Percentiles rank a stretch among this genome's conserved stretches.
Conservation (phyloP, 2,113 vertebrate species). For the Clarias batrachus region DNA sequence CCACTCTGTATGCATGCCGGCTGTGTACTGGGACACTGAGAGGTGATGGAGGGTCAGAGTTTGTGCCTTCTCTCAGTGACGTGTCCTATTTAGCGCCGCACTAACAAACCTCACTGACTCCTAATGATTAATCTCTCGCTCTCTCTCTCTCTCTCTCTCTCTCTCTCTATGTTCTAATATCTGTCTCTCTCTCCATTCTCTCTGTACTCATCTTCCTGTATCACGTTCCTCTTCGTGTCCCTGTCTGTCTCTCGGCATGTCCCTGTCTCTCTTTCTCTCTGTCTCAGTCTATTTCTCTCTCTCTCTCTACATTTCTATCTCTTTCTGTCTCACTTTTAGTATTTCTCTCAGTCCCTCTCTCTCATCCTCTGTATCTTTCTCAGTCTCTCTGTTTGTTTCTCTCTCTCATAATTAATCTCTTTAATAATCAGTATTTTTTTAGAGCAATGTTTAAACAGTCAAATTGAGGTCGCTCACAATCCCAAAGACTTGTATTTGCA, state of each 20-base stretch:
- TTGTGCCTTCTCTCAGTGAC: neutral
- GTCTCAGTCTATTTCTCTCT: neutral
- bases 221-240: neutral
- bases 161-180: neutral
- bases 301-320: neutral
- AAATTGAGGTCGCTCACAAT: neutral
- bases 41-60: constrained; percentile 26
- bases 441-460: neutral
- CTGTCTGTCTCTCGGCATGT: neutral
- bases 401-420: neutral
- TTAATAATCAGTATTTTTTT: neutral
- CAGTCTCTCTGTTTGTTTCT: neutral
- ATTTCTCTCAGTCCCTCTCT: neutral
- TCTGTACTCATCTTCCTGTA: neutral
- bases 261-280: neutral
- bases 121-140: constrained; percentile 3
- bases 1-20: neutral
- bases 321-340: neutral
- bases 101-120: constrained; percentile 15
- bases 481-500: neutral
- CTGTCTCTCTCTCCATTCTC: neutral
- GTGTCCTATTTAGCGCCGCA: constrained; percentile 6
- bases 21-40: neutral
- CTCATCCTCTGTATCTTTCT: neutral
- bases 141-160: neutral